Conservation (phyloP, 2,888 invertebrate genomes). For the Halictus ligatus region DNA sequence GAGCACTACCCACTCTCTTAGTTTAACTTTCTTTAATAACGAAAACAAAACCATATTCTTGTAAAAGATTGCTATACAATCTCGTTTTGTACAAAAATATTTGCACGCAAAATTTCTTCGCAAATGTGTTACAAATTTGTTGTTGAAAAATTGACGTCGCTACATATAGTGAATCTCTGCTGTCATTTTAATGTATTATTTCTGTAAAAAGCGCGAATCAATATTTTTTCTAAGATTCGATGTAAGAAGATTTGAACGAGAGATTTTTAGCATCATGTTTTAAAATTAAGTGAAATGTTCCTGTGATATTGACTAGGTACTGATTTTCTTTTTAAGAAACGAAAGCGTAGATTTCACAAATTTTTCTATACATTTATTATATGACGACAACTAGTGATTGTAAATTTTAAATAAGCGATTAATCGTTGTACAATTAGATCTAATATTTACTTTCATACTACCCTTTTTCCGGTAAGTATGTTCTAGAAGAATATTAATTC, state of each 20-base stretch:
- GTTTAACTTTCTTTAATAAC: constrained; percentile 50
- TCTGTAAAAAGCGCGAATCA: constrained; percentile 7
- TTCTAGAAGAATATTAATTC: constrained; percentile 1
- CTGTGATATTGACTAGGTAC: constrained; percentile 66
- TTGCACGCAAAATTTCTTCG: constrained; percentile 25
- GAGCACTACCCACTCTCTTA: constrained; percentile 66
- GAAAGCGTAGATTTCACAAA: constrained; percentile 31
- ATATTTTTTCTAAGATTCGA: constrained; percentile 25
- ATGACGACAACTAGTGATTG: not conserved
- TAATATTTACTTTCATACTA: constrained; percentile 14
- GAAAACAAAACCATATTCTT: constrained; percentile 13
- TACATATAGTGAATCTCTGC: not conserved
- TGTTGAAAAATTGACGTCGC: not conserved
- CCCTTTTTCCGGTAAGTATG: not conserved
- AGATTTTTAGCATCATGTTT: constrained; percentile 36
- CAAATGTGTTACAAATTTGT: constrained; percentile 18
- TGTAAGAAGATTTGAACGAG: constrained; percentile 3
- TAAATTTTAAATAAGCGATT: constrained; percentile 38
- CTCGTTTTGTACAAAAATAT: constrained; percentile 17
- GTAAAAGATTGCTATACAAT: constrained; percentile 16
- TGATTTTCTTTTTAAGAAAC: constrained; percentile 44
- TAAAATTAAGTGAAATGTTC: constrained; percentile 61
- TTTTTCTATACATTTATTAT: constrained; percentile 31
- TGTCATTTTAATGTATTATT: constrained; percentile 17
- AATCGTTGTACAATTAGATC: constrained; percentile 16